phyloP scores from a whole-genome alignment of 2,797 vertebrate genomes.

The Margarornis squamiger region DNA sequence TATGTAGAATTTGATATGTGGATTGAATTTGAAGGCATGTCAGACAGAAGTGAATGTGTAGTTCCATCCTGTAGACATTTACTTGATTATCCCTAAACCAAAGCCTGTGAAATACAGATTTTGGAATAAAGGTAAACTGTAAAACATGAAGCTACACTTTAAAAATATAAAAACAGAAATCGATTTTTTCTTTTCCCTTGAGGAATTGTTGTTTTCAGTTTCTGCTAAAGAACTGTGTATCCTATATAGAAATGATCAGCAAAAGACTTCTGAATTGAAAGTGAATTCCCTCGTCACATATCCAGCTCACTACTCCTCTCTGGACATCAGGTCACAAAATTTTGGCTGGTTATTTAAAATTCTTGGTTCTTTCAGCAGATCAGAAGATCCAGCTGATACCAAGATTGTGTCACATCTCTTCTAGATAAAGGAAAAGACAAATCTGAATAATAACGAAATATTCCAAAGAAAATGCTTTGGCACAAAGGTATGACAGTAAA shows the following conservation, averaged over 20 bases:
- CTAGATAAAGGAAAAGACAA: background rate
- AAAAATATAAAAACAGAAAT: background rate
- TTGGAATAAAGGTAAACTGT: background rate
- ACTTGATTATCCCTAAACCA: background rate
- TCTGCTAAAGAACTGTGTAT: background rate
- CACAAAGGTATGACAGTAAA: background rate
- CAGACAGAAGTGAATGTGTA: background rate
- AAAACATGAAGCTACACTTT: background rate
- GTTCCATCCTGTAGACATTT: background rate
- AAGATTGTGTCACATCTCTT: background rate
- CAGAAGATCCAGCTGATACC: background rate
- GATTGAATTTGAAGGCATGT: background rate
- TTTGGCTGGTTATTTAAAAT: background rate
- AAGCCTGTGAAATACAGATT: background rate
- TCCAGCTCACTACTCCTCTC: background rate
- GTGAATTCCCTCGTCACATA: background rate
- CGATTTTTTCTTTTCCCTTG: background rate
- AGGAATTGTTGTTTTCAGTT: background rate
- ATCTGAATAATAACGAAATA: background rate
- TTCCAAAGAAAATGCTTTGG: background rate
- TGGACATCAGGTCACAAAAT: background rate
- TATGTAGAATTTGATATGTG: background rate
- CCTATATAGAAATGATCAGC: background rate
- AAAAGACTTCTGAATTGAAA: background rate
- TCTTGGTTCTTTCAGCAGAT: background rate